These are phyloP conservation scores for Heliconius charithonia DNA, from an alignment of 2,888 invertebrate genomes.

Conservation along the genomic window DNA sequence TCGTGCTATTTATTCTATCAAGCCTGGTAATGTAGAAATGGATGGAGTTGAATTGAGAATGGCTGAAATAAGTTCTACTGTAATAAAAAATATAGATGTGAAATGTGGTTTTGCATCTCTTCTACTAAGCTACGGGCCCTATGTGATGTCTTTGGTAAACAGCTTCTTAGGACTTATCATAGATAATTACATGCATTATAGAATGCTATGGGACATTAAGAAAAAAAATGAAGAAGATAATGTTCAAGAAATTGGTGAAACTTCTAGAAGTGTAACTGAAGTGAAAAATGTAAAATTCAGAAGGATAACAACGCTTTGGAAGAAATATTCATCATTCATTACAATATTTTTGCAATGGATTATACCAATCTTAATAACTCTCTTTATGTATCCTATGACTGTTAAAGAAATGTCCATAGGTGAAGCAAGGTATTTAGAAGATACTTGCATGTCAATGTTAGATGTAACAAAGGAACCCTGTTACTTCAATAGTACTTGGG, in stretches of 20 bases:
- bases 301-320: slow-evolving; percentile 55
- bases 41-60: slow-evolving; percentile 60
- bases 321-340: slow-evolving; percentile 65
- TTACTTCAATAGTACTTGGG: slow-evolving; percentile 46
- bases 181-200: slow-evolving; percentile 77
- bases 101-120: slow-evolving; percentile 64
- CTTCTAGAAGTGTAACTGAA: slow-evolving; percentile 38
- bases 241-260: slow-evolving; percentile 57
- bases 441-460: slow-evolving; percentile 67
- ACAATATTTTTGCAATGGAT: slow-evolving; percentile 71
- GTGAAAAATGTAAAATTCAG: slow-evolving; percentile 46
- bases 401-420: slow-evolving; percentile 60
- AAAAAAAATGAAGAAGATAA: slow-evolving; percentile 62
- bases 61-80: slow-evolving; percentile 44
- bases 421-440: slow-evolving; percentile 55
- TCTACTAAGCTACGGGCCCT: slow-evolving; percentile 70
- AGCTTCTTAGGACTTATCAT: slow-evolving; percentile 73
- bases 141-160: slow-evolving; percentile 72
- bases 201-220: slow-evolving; percentile 62
- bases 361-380: slow-evolving; percentile 64
- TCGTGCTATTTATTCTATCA: slow-evolving; percentile 60
- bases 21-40: slow-evolving; percentile 57
- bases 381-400: slow-evolving; percentile 71
- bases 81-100: slow-evolving; percentile 46
- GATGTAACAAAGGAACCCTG: slow-evolving; percentile 63